Conservation (phyloP, 2,888 invertebrate genomes). For the Congeria kusceri region DNA sequence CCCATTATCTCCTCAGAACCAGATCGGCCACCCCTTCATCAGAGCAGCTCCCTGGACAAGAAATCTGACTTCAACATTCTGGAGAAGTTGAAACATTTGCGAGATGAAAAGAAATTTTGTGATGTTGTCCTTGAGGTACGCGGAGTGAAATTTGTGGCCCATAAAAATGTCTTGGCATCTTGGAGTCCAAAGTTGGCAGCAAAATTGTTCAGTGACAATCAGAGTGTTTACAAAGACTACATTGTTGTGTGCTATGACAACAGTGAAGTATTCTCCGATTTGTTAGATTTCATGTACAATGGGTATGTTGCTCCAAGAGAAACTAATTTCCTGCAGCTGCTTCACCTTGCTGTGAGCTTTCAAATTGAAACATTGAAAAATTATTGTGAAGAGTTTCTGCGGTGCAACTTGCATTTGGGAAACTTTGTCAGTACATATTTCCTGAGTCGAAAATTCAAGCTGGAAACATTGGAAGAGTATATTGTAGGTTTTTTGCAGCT, state of each 20-base stretch:
- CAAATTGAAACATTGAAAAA: conserved; percentile 87
- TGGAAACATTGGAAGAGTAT: conserved; percentile 87
- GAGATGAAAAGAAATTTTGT: conserved; percentile 88
- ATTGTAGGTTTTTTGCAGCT: conserved; percentile 87
- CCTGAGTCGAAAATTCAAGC: conserved; percentile 88
- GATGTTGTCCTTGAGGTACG: conserved; percentile 88
- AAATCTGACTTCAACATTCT: conserved; percentile 66
- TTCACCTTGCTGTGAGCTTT: conserved; percentile 89
- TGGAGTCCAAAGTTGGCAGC: conserved; percentile 89
- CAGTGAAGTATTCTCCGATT: conserved; percentile 87
- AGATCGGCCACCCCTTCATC: neutral
- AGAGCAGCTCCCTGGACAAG: conserved; percentile 41
- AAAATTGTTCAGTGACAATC: conserved; percentile 60
- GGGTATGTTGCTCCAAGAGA: conserved; percentile 88
- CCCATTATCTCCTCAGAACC: conserved; percentile 20
- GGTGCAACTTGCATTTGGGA: conserved; percentile 88
- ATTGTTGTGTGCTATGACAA: conserved; percentile 84
- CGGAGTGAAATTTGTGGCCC: conserved; percentile 88
- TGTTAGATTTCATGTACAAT: conserved; percentile 90
- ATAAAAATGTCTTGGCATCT: conserved; percentile 88
- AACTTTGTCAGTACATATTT: conserved; percentile 89
- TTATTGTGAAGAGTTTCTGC: conserved; percentile 89
- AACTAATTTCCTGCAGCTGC: conserved; percentile 88
- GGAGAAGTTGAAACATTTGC: conserved; percentile 71
- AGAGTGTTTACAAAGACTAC: conserved; percentile 61